Percentiles rank a stretch among this genome's conserved stretches.
These are phyloP conservation scores for Rhincodon typus DNA, from an alignment of 2,797 vertebrate genomes.

Conservation along the genomic window DNA sequence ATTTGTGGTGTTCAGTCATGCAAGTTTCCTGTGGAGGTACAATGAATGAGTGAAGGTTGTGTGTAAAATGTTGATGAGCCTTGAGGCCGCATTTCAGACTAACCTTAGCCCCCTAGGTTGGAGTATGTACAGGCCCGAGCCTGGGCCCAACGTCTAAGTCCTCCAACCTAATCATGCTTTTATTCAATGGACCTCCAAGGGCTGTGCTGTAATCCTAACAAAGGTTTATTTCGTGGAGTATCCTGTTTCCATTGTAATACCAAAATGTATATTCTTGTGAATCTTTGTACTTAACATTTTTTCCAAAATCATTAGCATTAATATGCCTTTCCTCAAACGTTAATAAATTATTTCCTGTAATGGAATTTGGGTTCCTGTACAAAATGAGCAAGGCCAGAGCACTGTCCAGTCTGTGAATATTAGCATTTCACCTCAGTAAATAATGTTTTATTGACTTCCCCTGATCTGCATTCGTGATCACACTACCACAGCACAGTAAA, in stretches of 20 bases:
- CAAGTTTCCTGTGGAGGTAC: neutral
- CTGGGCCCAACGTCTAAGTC: neutral
- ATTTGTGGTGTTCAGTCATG: neutral
- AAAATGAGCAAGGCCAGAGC: neutral
- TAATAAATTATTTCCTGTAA: conserved; percentile 7
- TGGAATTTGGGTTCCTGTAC: neutral
- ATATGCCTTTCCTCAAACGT: neutral
- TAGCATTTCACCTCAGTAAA: neutral
- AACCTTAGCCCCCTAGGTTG: neutral
- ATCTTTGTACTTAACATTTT: neutral
- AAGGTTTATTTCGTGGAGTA: neutral
- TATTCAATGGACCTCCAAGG: neutral
- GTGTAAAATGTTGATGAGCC: neutral
- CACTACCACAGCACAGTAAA: neutral
- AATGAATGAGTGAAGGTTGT: neutral
- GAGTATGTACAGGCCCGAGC: neutral
- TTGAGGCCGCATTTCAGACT: neutral
- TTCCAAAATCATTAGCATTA: neutral
- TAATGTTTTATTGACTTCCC: conserved; percentile 1
- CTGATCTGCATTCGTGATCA: neutral
- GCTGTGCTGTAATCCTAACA: neutral
- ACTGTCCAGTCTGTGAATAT: neutral
- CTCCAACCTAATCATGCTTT: neutral
- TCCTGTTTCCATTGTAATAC: neutral
- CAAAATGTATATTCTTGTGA: neutral